Conservation (phyloP, 2,797 vertebrate genomes). For the Macroramphosus scolopax region DNA sequence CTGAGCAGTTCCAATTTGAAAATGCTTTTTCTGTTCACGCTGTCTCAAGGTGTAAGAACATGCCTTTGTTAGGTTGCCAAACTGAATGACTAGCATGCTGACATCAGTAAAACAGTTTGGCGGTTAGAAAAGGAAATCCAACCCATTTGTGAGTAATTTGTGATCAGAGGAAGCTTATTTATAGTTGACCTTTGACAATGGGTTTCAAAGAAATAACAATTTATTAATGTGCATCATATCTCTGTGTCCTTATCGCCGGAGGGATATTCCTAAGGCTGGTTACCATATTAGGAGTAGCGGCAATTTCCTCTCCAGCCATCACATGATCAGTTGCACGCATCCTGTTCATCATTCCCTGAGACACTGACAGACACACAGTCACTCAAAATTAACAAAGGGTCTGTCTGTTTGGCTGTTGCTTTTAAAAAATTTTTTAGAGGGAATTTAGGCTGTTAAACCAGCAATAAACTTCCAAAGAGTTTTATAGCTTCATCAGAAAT, state of each 20-base stretch:
- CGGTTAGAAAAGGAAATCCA: not conserved
- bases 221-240: slow-evolving; percentile 19
- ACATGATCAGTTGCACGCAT: slow-evolving; percentile 49
- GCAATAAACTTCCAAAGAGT: too few species aligned
- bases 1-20: too few species aligned
- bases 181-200: not conserved
- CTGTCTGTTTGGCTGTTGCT: slow-evolving; percentile 27
- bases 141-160: slow-evolving; percentile 8
- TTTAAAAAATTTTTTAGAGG: slow-evolving; percentile 26
- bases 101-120: too few species aligned
- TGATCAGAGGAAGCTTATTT: slow-evolving; percentile 18
- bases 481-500: too few species aligned
- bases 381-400: slow-evolving; percentile 17
- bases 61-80: too few species aligned
- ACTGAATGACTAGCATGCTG: too few species aligned
- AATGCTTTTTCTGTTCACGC: too few species aligned
- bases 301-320: slow-evolving; percentile 52
- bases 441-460: too few species aligned
- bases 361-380: slow-evolving; percentile 21
- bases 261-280: slow-evolving; percentile 18
- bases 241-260: slow-evolving; percentile 16
- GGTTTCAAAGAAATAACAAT: slow-evolving; percentile 15
- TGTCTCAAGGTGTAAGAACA: too few species aligned
- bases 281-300: slow-evolving; percentile 15
- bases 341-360: slow-evolving; percentile 6